Conservation (phyloP, 1,140 invertebrate species). For the Yoshiicerus persimilis region DNA sequence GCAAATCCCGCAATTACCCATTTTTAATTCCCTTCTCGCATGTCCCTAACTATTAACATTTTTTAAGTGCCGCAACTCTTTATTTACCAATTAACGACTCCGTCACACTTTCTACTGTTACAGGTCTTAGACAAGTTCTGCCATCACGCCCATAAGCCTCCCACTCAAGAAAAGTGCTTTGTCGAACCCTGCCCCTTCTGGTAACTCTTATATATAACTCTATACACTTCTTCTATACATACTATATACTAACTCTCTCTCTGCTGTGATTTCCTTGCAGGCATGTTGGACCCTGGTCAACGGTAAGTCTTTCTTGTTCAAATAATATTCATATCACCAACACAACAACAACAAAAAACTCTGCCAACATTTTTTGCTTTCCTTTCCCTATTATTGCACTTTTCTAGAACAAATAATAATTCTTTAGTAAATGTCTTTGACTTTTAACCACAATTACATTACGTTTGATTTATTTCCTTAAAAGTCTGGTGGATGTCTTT, state of each 20-base stretch:
- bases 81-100: neutral
- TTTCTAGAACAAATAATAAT: too few species aligned
- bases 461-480: too few species aligned
- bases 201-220: neutral
- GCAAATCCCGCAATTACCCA: too few species aligned
- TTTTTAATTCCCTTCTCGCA: neutral
- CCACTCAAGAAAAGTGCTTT: neutral
- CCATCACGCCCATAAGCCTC: constrained; percentile 67
- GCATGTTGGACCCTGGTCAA: constrained; percentile 80
- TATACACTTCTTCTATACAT: too few species aligned
- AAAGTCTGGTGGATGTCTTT: too few species aligned
- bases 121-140: constrained; percentile 74
- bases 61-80: neutral
- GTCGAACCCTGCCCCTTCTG: too few species aligned
- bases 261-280: too few species aligned
- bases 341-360: too few species aligned
- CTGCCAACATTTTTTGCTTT: neutral
- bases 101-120: constrained; percentile 51
- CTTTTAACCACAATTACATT: too few species aligned
- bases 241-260: too few species aligned
- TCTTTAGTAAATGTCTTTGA: too few species aligned
- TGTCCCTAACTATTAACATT: neutral
- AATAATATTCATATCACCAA: neutral
- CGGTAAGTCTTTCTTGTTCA: constrained; percentile 63
- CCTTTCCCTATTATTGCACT: too few species aligned